Evolutionary conservation across 2,113 vertebrate genomes (phyloP), one percentile per base, ranked within the genome.

Genomic region (Cynopterus brachyotis): DNA sequence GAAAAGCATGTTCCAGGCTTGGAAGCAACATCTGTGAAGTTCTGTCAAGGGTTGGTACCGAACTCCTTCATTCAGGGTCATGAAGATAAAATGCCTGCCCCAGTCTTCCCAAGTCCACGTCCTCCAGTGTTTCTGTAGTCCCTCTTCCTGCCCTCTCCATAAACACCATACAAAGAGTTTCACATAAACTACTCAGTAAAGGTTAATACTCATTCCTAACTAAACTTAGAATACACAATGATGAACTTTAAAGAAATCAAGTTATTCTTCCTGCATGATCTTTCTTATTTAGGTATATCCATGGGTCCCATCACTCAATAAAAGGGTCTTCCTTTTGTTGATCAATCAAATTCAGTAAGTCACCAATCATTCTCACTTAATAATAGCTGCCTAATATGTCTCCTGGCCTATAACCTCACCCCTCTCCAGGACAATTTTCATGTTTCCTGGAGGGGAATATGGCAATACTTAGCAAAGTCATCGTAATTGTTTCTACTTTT

Each of bases 381-480:
- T 72, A 78, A 84, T 30, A 30, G n/a, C 22, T 17, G 69, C 3
- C 60, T 76, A 50, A 6, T 88, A 7, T 2, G 6, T 32, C 11
- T 30, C 28, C 45, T 35, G 42, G 42, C 30, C 19, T 67, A 64
- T 79, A 55, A 55, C 37, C 40, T 55, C 42, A 16, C 19, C 28
- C 60, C 10, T 53, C 32, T 50, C 24, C 42, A 78, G 15, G n/a
- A 83, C 2, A 60, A 30, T 69, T 30, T 28, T 40, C 78, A 45
- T 30, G 12, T 73, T 92, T 88, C 62, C 70, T 84, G 22, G 73
- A 83, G 24, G 30, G 30, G 12, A 89, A 78, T 24, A 67, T 82
- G 17, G 69, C 37, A 81, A 59, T 37, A 47, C 10, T 5, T 47
- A n/a, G 76, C n/a, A 60, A 70, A 70, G 37, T 93, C 19, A 53